A percentile compares a stretch with the other conserved stretches of the same genome.
Conservation (phyloP, 92 coral and sea anemone genomes). For the Parazoanthus swiftii region DNA sequence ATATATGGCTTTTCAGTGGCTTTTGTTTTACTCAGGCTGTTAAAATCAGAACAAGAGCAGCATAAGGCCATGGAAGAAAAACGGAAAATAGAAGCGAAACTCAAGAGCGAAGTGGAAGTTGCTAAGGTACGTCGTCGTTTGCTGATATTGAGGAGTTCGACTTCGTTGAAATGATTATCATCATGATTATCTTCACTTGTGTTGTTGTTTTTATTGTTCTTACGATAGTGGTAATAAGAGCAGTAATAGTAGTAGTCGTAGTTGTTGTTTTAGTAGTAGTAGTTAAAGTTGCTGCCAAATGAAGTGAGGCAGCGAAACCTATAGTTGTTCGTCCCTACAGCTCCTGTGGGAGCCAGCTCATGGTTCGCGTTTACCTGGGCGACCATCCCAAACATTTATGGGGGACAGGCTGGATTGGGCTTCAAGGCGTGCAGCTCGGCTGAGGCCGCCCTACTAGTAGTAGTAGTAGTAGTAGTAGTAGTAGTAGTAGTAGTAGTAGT, state of each 20-base stretch:
- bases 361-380: too few relatives aligned
- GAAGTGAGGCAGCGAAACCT: too few relatives aligned
- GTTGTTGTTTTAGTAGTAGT: not conserved
- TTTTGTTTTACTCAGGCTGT: conserved; percentile 24
- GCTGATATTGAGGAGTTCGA: not conserved
- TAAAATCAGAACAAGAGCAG: conserved; percentile 47
- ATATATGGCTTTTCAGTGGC: not conserved
- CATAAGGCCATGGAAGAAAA: conserved; percentile 51
- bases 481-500: not conserved
- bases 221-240: not conserved
- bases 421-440: too few relatives aligned
- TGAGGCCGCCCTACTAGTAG: too few relatives aligned
- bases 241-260: not conserved
- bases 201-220: too few relatives aligned
- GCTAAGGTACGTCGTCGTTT: conserved; percentile 37
- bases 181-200: too few relatives aligned
- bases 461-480: not conserved
- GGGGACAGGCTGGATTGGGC: too few relatives aligned
- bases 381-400: too few relatives aligned
- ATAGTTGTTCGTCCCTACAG: too few relatives aligned
- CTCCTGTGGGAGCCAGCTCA: too few relatives aligned
- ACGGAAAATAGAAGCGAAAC: conserved; percentile 44
- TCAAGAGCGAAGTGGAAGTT: conserved; percentile 49
- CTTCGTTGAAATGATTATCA: not conserved
- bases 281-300: too few relatives aligned